Percentiles rank a stretch among this genome's conserved stretches.
phyloP scores from a whole-genome alignment of 2,113 vertebrate species.

The Oreochromis niloticus region DNA sequence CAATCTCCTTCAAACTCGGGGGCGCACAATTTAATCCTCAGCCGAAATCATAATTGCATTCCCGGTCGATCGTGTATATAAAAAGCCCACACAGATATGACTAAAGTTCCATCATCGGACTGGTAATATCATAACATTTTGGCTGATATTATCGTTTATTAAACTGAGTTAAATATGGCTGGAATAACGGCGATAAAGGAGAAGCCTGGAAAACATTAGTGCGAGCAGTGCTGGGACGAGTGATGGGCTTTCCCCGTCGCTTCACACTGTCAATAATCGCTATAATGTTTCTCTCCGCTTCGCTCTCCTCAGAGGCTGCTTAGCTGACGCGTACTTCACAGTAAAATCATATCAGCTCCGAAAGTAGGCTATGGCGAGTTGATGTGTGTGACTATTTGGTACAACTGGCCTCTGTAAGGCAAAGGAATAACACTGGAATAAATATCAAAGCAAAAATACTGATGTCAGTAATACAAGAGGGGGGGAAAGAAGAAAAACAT shows the following conservation, averaged over 20 bases:
- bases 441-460: neutral
- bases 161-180: neutral
- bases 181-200: neutral
- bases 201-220: slow-evolving; percentile 8
- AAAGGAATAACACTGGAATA: neutral
- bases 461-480: neutral
- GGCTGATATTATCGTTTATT: neutral
- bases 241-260: slow-evolving; percentile 28
- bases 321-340: neutral
- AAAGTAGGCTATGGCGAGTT: neutral
- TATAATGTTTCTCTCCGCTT: slow-evolving; percentile 1
- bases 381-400: neutral
- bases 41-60: neutral
- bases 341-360: slow-evolving; percentile 24
- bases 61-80: neutral
- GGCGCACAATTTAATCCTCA: neutral
- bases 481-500: neutral
- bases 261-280: slow-evolving; percentile 34
- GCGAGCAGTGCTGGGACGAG: neutral
- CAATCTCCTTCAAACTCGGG: neutral
- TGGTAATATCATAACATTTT: neutral
- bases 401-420: neutral
- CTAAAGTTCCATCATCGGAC: neutral
- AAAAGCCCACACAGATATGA: neutral
- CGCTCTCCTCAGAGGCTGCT: neutral